Percentiles rank a stretch among this genome's conserved stretches.
Evolutionary conservation across 2,888 invertebrate species (phyloP).

Genomic region (Thymelicus sylvestris): DNA sequence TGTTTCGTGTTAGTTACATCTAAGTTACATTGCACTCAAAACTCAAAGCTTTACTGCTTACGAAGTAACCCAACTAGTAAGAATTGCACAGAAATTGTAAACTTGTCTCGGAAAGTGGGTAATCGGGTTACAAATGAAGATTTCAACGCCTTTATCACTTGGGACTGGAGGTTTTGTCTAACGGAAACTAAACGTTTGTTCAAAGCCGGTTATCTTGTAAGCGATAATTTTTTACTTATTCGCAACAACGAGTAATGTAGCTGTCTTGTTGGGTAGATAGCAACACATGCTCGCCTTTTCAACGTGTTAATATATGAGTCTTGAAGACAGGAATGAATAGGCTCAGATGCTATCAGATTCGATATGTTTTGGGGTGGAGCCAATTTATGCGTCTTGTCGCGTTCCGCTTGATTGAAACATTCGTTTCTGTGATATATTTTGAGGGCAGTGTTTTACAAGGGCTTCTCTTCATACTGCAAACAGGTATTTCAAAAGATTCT

Average conservation of each 20-base stretch:
- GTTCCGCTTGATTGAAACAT: slow-evolving; percentile 26
- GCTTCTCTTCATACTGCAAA: background rate
- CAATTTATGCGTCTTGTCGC: slow-evolving; percentile 13
- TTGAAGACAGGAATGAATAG: slow-evolving; percentile 22
- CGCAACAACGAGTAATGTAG: slow-evolving; percentile 12
- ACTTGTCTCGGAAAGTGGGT: slow-evolving; percentile 36
- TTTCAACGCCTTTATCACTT: slow-evolving; percentile 45
- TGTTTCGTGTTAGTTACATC: slow-evolving; percentile 7
- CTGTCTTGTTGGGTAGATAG: slow-evolving; percentile 24
- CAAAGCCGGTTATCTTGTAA: slow-evolving; percentile 15
- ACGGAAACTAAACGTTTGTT: slow-evolving; percentile 50
- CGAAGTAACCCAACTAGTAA: slow-evolving; percentile 6
- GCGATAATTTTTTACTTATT: slow-evolving; percentile 30
- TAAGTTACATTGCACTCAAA: slow-evolving; percentile 19
- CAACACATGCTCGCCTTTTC: slow-evolving; percentile 14
- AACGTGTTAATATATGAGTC: slow-evolving; percentile 29
- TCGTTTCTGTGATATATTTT: slow-evolving; percentile 12
- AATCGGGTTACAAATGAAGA: slow-evolving; percentile 40
- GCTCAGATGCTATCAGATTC: slow-evolving; percentile 17
- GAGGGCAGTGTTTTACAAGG: background rate
- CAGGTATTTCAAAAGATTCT: too few species aligned
- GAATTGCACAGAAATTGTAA: slow-evolving; percentile 20
- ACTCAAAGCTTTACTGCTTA: slow-evolving; percentile 11
- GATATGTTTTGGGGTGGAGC: slow-evolving; percentile 15
- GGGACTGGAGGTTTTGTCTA: slow-evolving; percentile 49